These are phyloP conservation scores for Siniperca chuatsi DNA, from an alignment of 2,113 vertebrate species.

Conservation along the genomic window DNA sequence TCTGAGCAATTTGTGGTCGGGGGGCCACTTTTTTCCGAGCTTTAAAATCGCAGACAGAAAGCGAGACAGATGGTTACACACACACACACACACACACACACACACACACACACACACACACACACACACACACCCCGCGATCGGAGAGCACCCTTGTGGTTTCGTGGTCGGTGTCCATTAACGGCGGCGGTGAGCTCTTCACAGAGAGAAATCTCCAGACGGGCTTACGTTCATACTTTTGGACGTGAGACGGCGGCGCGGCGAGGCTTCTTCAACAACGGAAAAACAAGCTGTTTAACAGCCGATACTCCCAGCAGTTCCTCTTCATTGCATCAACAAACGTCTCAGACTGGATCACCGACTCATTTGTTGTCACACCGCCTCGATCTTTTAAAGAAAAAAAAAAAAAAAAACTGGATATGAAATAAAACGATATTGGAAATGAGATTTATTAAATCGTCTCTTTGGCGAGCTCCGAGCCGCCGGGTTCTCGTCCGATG, in stretches of 20 bases:
- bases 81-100: neutral
- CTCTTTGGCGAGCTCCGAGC: too few relatives aligned
- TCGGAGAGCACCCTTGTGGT: constrained; percentile 86
- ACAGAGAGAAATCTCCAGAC: constrained; percentile 83
- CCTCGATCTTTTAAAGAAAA: neutral
- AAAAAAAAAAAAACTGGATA: neutral
- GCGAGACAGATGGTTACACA: constrained; percentile 3
- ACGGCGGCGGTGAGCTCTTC: constrained; percentile 80
- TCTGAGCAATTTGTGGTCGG: constrained; percentile 87
- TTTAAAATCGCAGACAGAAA: constrained; percentile 54
- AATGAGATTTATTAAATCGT: too few relatives aligned
- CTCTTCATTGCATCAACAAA: constrained; percentile 73
- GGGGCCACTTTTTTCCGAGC: constrained; percentile 83
- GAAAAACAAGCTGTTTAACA: neutral
- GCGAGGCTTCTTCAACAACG: too few relatives aligned
- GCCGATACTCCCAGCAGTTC: constrained; percentile 20
- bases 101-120: constrained; percentile 5
- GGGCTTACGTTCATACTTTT: constrained; percentile 77
- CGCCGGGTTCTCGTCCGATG: too few relatives aligned
- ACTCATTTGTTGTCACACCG: neutral
- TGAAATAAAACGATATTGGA: neutral
- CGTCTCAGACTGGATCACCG: neutral
- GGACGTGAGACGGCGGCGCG: neutral
- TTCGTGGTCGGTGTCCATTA: constrained; percentile 85
- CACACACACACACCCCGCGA: constrained; percentile 45